Base-by-base conservation (phyloP, 2,888 invertebrate species). In the Lutraria lutraria region DNA sequence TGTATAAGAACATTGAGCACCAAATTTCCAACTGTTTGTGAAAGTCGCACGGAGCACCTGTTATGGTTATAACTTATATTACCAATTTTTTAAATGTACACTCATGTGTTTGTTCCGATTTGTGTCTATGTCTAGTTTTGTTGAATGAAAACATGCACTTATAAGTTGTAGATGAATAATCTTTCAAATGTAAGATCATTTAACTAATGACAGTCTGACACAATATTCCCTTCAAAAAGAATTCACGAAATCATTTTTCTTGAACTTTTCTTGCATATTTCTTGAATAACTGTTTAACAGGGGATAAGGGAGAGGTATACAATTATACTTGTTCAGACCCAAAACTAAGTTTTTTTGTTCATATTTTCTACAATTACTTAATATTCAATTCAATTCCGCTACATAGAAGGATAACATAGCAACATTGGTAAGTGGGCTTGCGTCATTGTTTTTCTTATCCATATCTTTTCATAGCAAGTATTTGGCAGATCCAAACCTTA, bases 381-480 rank as follows among this genome's bases (percentile, higher is more conserved):
- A 31, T 79, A 85, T 85, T 60, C 86, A 81, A 63, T 86, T 86
- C 86, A 86, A 81, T 81, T 89, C 88, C 82, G 88, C 80, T 85
- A 87, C 88, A 84, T 92, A 94, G 94, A 93, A 91, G 91, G 94
- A 94, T 91, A 93, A 86, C 89, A 88, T 94, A 79, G 88, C 86
- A 81, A 90, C 89, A 63, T 52, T 93, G 94, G 94, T 94, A 92
- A 94, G 94, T 94, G 56, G 60, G 79, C 79, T 85, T 85, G 85
- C 85, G 76, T 85, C 79, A 85, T 60, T 85, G 85, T 85, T 82
- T 81, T 85, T 85, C 76, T 85, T 85, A 80, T 80, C 56, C 60
- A 25, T 54, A 60, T 80, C 52, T 80, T 56, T 85, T 79, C 56
- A 79, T 56, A 83, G 80, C 85, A 85, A 85, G 85, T 85, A 60